Evolutionary conservation across 2,888 invertebrate genomes (phyloP).

Genomic region (Galeruca laticollis): DNA sequence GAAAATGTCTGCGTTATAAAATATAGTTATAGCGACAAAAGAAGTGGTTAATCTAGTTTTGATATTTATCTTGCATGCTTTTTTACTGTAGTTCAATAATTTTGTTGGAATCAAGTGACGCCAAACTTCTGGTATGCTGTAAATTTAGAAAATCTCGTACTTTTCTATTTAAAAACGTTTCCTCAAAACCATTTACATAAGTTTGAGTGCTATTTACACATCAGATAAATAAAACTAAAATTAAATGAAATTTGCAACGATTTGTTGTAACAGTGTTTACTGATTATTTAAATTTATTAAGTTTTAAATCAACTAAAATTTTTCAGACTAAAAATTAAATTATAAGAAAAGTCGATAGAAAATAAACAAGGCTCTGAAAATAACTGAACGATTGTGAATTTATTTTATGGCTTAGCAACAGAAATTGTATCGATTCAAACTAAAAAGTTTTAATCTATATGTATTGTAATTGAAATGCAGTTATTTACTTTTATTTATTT

Average conservation of each 20-base stretch:
- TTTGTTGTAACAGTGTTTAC: conserved; percentile 39
- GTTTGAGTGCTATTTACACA: conserved; percentile 20
- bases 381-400: conserved; percentile 21
- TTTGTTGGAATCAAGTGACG: neutral
- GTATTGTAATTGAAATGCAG: too few relatives aligned
- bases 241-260: conserved; percentile 32
- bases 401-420: conserved; percentile 12
- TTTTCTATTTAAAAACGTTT: conserved; percentile 22
- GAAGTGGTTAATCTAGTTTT: too few relatives aligned
- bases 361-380: conserved; percentile 34
- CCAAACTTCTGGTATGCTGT: neutral
- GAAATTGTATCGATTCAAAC: neutral
- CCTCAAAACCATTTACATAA: conserved; percentile 27
- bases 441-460: neutral
- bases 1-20: too few relatives aligned
- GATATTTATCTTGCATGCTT: neutral
- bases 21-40: too few relatives aligned
- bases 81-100: neutral
- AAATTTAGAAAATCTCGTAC: neutral
- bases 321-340: conserved; percentile 34
- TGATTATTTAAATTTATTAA: conserved; percentile 39
- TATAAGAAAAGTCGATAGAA: conserved; percentile 36
- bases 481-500: too few relatives aligned
- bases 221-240: conserved; percentile 28
- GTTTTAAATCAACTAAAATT: conserved; percentile 38